phyloP scores from a whole-genome alignment of 2,888 invertebrate genomes.

The Mesorhabditis spiculigera region DNA sequence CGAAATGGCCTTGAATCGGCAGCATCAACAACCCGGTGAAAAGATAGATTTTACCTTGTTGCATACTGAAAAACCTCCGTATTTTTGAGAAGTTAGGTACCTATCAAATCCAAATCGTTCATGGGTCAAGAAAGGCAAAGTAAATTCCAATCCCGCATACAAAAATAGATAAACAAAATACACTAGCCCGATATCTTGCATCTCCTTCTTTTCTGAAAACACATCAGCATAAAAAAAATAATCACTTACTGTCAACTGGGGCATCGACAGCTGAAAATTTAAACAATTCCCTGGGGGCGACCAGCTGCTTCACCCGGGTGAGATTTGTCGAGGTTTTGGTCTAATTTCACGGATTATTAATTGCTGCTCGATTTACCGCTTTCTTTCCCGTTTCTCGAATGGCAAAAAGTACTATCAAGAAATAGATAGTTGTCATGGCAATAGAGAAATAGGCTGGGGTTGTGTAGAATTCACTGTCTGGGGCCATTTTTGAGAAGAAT shows the following conservation, averaged over 20 bases:
- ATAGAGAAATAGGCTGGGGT: constrained; percentile 72
- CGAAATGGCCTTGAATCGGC: constrained; percentile 78
- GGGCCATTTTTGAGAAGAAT: constrained; percentile 68
- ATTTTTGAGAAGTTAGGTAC: constrained; percentile 44
- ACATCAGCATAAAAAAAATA: not conserved
- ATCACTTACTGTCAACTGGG: constrained; percentile 27
- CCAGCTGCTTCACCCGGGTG: constrained; percentile 11
- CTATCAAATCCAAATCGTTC: constrained; percentile 79
- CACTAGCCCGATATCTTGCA: constrained; percentile 57
- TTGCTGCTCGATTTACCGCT: constrained; percentile 11
- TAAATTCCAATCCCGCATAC: constrained; percentile 94
- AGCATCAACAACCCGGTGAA: constrained; percentile 90
- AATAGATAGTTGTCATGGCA: constrained; percentile 72
- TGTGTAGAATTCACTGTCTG: constrained; percentile 70
- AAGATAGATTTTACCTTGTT: constrained; percentile 96
- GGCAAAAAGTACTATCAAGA: constrained; percentile 72
- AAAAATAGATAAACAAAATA: constrained; percentile 85
- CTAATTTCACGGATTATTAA: not conserved
- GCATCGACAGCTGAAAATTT: constrained; percentile 39
- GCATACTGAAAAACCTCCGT: constrained; percentile 70
- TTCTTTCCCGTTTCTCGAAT: constrained; percentile 73
- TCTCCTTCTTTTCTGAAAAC: constrained; percentile 31
- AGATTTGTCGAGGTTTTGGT: not conserved
- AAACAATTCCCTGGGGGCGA: constrained; percentile 33
- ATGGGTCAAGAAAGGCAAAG: constrained; percentile 91